phyloP scores from a whole-genome alignment of 2,113 vertebrate genomes.

The Siniperca knerii region DNA sequence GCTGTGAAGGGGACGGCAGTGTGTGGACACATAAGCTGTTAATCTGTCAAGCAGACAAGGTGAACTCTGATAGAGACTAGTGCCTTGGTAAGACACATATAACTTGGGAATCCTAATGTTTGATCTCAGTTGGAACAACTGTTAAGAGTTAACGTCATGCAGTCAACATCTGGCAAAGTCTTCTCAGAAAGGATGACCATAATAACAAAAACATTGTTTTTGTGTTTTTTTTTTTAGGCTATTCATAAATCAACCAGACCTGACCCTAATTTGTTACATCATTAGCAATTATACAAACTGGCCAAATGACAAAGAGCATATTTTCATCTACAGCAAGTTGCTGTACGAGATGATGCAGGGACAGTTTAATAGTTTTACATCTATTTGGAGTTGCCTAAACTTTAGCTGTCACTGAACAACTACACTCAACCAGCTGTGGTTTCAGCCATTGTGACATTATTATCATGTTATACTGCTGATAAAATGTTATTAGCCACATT shows the following conservation, averaged over 20 bases:
- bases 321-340: neutral
- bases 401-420: neutral
- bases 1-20: neutral
- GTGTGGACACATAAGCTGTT: slow-evolving; percentile 66
- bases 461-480: neutral
- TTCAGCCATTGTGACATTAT: neutral
- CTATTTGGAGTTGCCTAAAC: neutral
- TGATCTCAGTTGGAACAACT: neutral
- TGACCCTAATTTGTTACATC: neutral
- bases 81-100: neutral
- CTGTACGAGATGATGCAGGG: neutral
- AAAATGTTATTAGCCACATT: neutral
- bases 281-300: neutral
- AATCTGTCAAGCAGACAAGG: slow-evolving; percentile 72
- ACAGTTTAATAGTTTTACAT: neutral
- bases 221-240: neutral
- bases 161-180: slow-evolving; percentile 16
- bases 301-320: neutral
- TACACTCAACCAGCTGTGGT: neutral
- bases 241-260: neutral
- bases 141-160: neutral
- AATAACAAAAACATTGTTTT: neutral
- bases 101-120: slow-evolving; percentile 28
- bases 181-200: neutral
- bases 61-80: slow-evolving; percentile 50